Evolutionary conservation across 2,888 invertebrate genomes (phyloP), one percentile per base, ranked within the genome.

Genomic region (Mayetiola destructor): DNA sequence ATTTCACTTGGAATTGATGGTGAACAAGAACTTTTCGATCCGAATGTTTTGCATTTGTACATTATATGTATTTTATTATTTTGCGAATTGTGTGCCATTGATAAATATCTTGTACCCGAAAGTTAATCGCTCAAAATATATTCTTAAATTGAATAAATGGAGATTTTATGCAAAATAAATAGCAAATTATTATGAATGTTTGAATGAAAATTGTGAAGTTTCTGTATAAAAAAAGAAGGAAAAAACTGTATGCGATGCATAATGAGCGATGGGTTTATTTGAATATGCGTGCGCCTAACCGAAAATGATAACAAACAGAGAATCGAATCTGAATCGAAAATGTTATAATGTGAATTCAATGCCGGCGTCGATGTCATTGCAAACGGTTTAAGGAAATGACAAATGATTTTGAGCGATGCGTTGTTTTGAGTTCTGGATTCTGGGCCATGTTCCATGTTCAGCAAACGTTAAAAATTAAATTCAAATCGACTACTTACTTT

Each of bases 121-220:
- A 21, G 14, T 2, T 23, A 42, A n/a, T n/a, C n/a, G n/a, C n/a
- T n/a, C n/a, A n/a, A n/a, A n/a, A n/a, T n/a, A n/a, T n/a, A n/a
- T n/a, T n/a, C n/a, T n/a, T n/a, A n/a, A n/a, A n/a, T n/a, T n/a
- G n/a, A n/a, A n/a, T n/a, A n/a, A n/a, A n/a, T n/a, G n/a, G n/a
- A n/a, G n/a, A 4, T 10, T 42, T 8, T 16, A 27, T 27, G n/a
- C 4, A 27, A n/a, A 27, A 27, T 27, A 48, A 27, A 2, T 27
- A 27, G 48, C 27, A 27, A 48, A 27, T 48, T n/a, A n/a, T n/a
- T 48, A 48, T 48, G 48, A 48, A 27, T 27, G 12, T 42, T 42
- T 42, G 42, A 23, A 42, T 42, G 21, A 27, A 48, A 48, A 48
- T n/a, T 14, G 5, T 27, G 27, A 21, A 48, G 27, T 48, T 48